Base-by-base conservation (phyloP, 2,888 invertebrate genomes). In the Tanypteryx hageni region DNA sequence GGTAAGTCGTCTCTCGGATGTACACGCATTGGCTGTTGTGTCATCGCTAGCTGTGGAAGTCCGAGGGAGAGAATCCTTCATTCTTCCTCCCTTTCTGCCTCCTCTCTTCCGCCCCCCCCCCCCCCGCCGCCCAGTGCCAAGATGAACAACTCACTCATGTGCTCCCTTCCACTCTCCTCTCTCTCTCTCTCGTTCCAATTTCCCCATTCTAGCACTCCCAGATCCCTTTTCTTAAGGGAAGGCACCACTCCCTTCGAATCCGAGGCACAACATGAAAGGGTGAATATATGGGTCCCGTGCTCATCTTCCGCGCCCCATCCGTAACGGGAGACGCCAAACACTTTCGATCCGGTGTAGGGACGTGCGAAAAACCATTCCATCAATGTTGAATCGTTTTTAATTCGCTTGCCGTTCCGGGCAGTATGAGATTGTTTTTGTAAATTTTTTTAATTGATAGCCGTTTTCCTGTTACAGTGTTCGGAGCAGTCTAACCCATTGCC, bases 11-110 rank as follows among this genome's bases (percentile, higher is more conserved):
- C 76, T 76, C 76, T 27, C 13, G 76, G 76, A 76, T 76, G 76
- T 76, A 27, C 76, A 11, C 27, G 76, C 76, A 76, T 76, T 76
- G 76, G 76, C 22, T 76, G 22, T 76, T 76, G 76, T 76, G 76
- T 76, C 76, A 76, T 76, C 76, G 76, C 22, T 13, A 76, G 76
- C 76, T 8, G 76, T 76, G 27, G 27, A 76, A 76, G 76, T 76
- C 76, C n/a, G 76, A 76, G 76, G 76, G 76, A 27, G 27, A 27
- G 13, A 27, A 14, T 27, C 27, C 76, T 76, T 22, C 76, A 22
- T 22, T 22, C 22, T 14, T 27, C 76, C 76, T 11, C 11, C 44
- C 44, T 3, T 44, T 44, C 44, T 44, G 44, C 44, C 44, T 44
- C 44, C 44, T 44, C 44, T 44, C 44, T 44, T 44, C 44, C 44